Conservation (phyloP, 2,797 vertebrate species). For the Clarias laeviceps region DNA sequence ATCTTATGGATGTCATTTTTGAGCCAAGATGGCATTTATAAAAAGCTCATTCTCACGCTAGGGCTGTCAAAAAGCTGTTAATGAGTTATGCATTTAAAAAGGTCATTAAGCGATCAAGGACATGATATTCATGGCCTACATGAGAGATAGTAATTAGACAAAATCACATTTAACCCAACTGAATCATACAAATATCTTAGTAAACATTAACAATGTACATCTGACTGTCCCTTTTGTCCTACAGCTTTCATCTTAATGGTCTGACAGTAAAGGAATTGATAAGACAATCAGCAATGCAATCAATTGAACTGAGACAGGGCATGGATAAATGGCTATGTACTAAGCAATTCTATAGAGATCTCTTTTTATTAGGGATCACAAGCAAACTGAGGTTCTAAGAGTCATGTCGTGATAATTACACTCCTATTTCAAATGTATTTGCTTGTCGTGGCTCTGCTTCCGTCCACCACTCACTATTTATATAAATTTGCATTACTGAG, state of each 20-base stretch:
- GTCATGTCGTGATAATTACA: background rate
- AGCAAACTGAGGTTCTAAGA: background rate
- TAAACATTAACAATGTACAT: conserved; percentile 50
- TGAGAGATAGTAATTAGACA: conserved; percentile 35
- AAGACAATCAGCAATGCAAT: conserved; percentile 10
- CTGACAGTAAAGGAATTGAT: conserved; percentile 40
- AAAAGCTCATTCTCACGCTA: conserved; percentile 73
- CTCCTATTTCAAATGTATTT: background rate
- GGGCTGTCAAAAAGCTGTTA: conserved; percentile 55
- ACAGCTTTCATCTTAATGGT: conserved; percentile 40
- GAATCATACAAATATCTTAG: conserved; percentile 35
- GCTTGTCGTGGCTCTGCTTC: background rate
- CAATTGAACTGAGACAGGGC: background rate
- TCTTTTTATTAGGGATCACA: background rate
- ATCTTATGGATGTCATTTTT: conserved; percentile 77
- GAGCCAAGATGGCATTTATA: conserved; percentile 68
- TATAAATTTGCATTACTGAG: conserved; percentile 32
- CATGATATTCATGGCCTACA: conserved; percentile 27
- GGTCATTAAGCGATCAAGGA: conserved; percentile 50
- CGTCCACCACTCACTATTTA: conserved; percentile 34
- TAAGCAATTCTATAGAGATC: background rate
- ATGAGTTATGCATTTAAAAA: conserved; percentile 58
- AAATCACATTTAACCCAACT: conserved; percentile 40
- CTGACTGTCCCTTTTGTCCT: conserved; percentile 32
- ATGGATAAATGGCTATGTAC: background rate